These are phyloP conservation scores for Drosophila greeni DNA, from an alignment of 2,888 invertebrate species.

Conservation along the genomic window DNA sequence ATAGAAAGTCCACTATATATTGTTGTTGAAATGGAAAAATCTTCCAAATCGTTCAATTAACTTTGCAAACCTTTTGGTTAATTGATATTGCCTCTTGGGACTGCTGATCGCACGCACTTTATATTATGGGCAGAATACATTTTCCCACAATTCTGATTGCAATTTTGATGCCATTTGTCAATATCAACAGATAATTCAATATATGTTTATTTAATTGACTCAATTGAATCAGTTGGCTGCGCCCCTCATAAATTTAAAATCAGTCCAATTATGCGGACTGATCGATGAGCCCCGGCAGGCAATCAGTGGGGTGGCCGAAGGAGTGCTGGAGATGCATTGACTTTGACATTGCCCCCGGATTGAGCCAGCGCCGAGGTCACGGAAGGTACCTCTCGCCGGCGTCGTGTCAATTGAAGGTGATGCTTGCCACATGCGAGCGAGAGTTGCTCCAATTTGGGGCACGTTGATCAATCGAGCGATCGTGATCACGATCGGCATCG, in stretches of 20 bases:
- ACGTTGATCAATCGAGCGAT: conserved; percentile 40
- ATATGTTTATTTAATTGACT: conserved; percentile 57
- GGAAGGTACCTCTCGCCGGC: conserved; percentile 4
- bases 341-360: conserved; percentile 51
- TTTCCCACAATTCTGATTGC: conserved; percentile 58
- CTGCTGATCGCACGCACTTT: conserved; percentile 40
- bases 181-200: conserved; percentile 57
- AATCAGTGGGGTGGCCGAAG: conserved; percentile 7
- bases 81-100: conserved; percentile 31
- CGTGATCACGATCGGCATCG: conserved; percentile 20
- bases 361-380: conserved; percentile 26
- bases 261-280: conserved; percentile 47
- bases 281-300: conserved; percentile 32
- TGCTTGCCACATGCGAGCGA: conserved; percentile 52
- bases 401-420: conserved; percentile 43
- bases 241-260: conserved; percentile 57
- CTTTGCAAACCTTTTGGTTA: conserved; percentile 24
- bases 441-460: conserved; percentile 31
- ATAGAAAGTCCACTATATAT: background rate
- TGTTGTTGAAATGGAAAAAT: background rate
- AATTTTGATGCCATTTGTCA: conserved; percentile 63
- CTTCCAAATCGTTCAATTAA: conserved; percentile 20
- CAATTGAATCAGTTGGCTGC: conserved; percentile 61
- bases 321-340: conserved; percentile 37
- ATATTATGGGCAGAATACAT: conserved; percentile 14